Conservation (phyloP, 2,888 invertebrate species). For the Gastracanthus pulcherrimus region DNA sequence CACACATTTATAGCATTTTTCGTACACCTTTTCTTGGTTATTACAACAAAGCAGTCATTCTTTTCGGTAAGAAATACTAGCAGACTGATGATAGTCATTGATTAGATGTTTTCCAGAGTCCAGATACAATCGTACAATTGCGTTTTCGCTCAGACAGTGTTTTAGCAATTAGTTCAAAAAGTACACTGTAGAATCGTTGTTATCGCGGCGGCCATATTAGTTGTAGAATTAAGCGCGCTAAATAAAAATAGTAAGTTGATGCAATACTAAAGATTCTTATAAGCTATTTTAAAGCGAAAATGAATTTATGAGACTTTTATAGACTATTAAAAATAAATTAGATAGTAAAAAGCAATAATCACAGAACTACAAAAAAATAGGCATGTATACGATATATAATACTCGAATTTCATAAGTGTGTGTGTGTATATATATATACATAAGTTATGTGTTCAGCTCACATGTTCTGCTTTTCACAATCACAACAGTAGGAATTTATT, state of each 20-base stretch:
- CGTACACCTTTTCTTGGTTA: constrained; percentile 17
- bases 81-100: constrained; percentile 46
- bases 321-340: too few species aligned
- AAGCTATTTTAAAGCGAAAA: too few species aligned
- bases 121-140: neutral
- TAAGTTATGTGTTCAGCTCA: neutral
- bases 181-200: constrained; percentile 28
- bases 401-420: neutral
- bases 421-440: neutral
- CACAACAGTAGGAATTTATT: neutral
- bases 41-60: constrained; percentile 20
- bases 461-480: neutral
- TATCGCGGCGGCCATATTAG: constrained; percentile 21
- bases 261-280: neutral
- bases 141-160: neutral
- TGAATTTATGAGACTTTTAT: too few species aligned
- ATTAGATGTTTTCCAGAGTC: constrained; percentile 1
- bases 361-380: too few species aligned
- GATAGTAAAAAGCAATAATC: too few species aligned
- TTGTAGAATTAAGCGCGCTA: constrained; percentile 2
- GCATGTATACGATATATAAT: too few species aligned
- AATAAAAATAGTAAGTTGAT: neutral
- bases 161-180: constrained; percentile 10
- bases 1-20: constrained; percentile 47
- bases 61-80: constrained; percentile 14